Base-by-base conservation (phyloP, 2,113 vertebrate genomes). In the Tyto alba region DNA sequence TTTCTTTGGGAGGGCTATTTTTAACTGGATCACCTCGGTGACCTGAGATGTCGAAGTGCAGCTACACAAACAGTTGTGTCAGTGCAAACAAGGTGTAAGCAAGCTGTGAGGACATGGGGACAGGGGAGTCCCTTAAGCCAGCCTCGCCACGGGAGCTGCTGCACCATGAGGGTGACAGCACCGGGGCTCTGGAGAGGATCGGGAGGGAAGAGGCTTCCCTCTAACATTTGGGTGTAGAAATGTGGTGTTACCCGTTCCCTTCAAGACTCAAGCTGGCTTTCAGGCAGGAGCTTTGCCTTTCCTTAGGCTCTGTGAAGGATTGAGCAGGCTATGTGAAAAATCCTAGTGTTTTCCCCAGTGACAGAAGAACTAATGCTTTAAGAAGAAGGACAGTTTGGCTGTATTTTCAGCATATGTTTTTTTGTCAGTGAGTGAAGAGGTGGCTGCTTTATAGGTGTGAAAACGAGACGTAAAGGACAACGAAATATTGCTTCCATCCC, bases 131-230 rank as follows among this genome's bases (percentile, higher is more conserved):
- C 66, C 32, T 41, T n/a, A 47, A 34, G 30, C 11, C 47, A 87
- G 16, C 10, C 34, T 68, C 59, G 18, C 12, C 11, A 12, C 15
- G 36, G 67, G 29, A 86, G 52, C 48, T 45, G 41, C 43, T 6
- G 3, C 1, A 7, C 64, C 3, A 1, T 2, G 2, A 56, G 16
- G 34, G 30, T 16, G 2, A 7, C 10, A 52, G 5, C 45, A 12
- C 0, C 2, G 38, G 17, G 14, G 8, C 36, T 80, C n/a, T 67
- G 43, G 32, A 32, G 32, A 22, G 2, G 20, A 16, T 82, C 45
- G 13, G 14, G 47, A 82, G 20, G 32, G 56, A 17, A 55, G 16
- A 59, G 19, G 21, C 32, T 80, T 88, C 72, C 41, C 22, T 57
- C 32, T 48, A 5, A 4, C 20, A 20, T 57, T 52, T 56, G 20